Conservation (phyloP, 2,888 invertebrate species). For the Neoitamus cyanurus region DNA sequence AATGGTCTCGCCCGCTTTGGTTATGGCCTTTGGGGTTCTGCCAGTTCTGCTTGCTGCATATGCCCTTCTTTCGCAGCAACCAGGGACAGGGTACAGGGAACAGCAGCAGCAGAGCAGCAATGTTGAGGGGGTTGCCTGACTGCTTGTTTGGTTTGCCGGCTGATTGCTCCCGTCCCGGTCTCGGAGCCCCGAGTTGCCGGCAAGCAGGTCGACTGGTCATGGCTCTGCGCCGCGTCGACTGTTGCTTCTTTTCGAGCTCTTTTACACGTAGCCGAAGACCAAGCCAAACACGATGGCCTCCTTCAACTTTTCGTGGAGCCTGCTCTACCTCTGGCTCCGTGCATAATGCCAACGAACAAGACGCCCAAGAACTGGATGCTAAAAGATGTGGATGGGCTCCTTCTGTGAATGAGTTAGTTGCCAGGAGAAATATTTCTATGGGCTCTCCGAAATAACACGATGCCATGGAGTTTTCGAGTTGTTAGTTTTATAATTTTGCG, state of each 20-base stretch:
- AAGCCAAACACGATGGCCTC: neutral
- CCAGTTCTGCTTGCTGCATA: neutral
- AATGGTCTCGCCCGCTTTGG: neutral
- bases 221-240: constrained; percentile 1
- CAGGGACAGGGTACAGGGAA: neutral
- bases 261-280: too few species aligned
- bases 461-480: neutral
- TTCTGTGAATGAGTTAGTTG: neutral
- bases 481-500: neutral
- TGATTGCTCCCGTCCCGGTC: neutral
- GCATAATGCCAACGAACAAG: neutral
- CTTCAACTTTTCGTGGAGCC: neutral
- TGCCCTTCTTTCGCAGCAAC: neutral
- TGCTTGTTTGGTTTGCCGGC: constrained; percentile 1
- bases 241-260: constrained; percentile 7
- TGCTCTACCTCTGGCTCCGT: neutral
- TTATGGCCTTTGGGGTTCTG: neutral
- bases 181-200: neutral
- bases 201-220: neutral
- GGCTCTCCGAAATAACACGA: neutral
- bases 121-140: neutral
- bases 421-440: neutral
- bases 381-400: neutral
- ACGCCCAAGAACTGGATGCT: neutral
- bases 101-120: neutral